These are phyloP conservation scores for Panorpa germanica DNA, from an alignment of 2,888 invertebrate species.

Conservation along the genomic window DNA sequence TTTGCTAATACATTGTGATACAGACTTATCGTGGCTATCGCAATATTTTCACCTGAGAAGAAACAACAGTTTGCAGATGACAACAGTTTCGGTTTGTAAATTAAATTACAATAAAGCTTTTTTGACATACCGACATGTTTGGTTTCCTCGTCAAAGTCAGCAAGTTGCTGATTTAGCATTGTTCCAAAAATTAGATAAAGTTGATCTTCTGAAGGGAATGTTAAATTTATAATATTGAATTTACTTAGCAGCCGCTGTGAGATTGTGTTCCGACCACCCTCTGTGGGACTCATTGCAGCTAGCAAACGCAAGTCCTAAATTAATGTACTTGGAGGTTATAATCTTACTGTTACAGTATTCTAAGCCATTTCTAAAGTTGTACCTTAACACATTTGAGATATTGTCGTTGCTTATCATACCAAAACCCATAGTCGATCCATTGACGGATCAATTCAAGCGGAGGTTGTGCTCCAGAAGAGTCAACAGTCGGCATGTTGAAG, in stretches of 20 bases:
- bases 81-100: conserved; percentile 2
- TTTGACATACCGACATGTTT: too few species aligned
- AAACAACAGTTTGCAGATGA: too few species aligned
- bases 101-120: conserved; percentile 8
- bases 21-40: conserved; percentile 55
- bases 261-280: conserved; percentile 66
- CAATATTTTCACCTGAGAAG: conserved; percentile 40
- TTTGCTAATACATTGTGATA: conserved; percentile 52
- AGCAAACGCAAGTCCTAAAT: conserved; percentile 54
- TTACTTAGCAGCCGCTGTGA: conserved; percentile 59
- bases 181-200: conserved; percentile 67
- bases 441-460: conserved; percentile 68
- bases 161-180: conserved; percentile 62
- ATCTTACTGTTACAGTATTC: background rate
- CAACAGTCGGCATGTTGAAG: conserved; percentile 83
- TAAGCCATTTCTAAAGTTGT: too few species aligned
- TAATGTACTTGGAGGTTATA: background rate
- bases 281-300: conserved; percentile 73
- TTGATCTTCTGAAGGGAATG: conserved; percentile 64
- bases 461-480: conserved; percentile 75
- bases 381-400: conserved; percentile 56
- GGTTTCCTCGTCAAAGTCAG: conserved; percentile 61
- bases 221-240: conserved; percentile 59
- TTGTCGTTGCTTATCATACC: conserved; percentile 72
- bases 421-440: conserved; percentile 79